These are phyloP conservation scores for Shinisaurus crocodilurus DNA, from an alignment of 2,113 vertebrate genomes.

Conservation along the genomic window DNA sequence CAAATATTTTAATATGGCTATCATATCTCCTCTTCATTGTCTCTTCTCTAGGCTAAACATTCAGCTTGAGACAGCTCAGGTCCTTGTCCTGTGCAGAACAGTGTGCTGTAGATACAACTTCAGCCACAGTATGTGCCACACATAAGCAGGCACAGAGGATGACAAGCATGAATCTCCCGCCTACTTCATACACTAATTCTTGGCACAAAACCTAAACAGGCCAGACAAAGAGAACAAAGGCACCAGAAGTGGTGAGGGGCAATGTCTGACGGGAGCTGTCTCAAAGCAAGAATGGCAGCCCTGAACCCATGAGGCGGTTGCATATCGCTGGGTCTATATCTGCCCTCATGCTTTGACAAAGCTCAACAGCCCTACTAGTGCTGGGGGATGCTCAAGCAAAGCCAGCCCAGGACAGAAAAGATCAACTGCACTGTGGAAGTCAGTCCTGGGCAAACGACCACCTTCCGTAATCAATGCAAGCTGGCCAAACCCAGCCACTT, in stretches of 20 bases:
- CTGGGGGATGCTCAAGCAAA: constrained; percentile 64
- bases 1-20: too few relatives aligned
- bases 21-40: too few relatives aligned
- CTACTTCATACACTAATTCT: not conserved
- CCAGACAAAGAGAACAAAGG: not conserved
- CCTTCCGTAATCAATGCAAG: constrained; percentile 68
- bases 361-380: constrained; percentile 60
- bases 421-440: constrained; percentile 63
- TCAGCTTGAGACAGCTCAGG: constrained; percentile 14
- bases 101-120: not conserved
- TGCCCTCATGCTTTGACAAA: constrained; percentile 61
- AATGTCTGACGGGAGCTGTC: not conserved
- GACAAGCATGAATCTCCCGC: constrained; percentile 5
- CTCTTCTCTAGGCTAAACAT: too few relatives aligned
- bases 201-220: constrained; percentile 1
- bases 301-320: not conserved
- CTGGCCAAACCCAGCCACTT: constrained; percentile 69
- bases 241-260: not conserved
- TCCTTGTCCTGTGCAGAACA: not conserved
- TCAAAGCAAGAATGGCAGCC: constrained; percentile 14
- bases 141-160: not conserved
- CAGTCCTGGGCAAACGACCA: constrained; percentile 67
- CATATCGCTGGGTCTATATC: constrained; percentile 46
- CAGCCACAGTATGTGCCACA: not conserved
- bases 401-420: constrained; percentile 52